phyloP scores from a whole-genome alignment of 2,797 vertebrate genomes.

The Rhabdomys pumilio region DNA sequence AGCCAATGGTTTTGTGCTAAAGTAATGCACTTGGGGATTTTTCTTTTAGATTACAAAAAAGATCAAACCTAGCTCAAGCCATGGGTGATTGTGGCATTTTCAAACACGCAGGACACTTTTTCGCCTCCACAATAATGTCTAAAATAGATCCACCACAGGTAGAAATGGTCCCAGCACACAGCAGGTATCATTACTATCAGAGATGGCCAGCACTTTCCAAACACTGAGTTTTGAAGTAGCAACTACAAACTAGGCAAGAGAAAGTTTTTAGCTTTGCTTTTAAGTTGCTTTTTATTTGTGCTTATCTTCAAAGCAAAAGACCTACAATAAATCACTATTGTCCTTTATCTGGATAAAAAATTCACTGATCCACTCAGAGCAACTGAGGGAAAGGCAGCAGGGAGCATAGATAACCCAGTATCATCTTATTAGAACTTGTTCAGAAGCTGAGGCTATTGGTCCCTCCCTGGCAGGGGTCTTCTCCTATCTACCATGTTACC shows the following conservation, averaged over 20 bases:
- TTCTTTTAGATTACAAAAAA: conserved; percentile 60
- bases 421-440: background rate
- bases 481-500: background rate
- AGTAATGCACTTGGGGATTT: background rate
- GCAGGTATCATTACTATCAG: background rate
- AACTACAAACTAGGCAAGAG: background rate
- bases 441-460: background rate
- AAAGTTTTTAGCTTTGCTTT: conserved; percentile 52
- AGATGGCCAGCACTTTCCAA: background rate
- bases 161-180: conserved; percentile 24
- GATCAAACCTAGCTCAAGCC: conserved; percentile 48
- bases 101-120: conserved; percentile 29
- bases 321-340: conserved; percentile 59
- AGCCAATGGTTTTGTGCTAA: background rate
- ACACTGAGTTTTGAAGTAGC: conserved; percentile 14
- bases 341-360: conserved; percentile 43
- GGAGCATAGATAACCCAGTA: background rate
- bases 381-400: background rate
- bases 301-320: background rate
- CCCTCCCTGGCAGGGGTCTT: background rate
- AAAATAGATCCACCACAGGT: conserved; percentile 5
- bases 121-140: conserved; percentile 11
- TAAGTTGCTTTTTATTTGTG: conserved; percentile 38
- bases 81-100: conserved; percentile 65
- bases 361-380: background rate